Conservation (phyloP, 2,797 vertebrate species). For the Danio choprae region DNA sequence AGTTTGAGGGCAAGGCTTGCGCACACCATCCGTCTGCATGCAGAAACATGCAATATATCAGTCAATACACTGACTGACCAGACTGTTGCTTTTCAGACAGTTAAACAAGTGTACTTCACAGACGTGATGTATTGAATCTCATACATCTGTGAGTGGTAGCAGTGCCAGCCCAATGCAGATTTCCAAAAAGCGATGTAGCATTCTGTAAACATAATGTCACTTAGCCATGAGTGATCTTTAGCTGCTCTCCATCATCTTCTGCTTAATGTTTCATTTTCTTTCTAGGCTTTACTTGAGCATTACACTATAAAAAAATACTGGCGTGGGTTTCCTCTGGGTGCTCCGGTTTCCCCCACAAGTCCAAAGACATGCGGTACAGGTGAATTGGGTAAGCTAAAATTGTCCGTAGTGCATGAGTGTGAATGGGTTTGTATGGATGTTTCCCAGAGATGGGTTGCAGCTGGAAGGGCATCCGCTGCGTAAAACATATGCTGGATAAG, state of each 20-base stretch:
- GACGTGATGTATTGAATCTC: neutral
- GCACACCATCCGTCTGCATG: constrained; percentile 67
- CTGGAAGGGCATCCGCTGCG: no score
- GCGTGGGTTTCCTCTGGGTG: no score
- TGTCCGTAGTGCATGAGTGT: no score
- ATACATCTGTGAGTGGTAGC: neutral
- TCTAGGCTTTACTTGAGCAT: neutral
- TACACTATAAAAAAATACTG: no score
- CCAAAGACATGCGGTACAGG: no score
- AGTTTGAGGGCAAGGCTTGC: constrained; percentile 71
- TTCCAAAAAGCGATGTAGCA: constrained; percentile 1
- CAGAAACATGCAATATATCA: constrained; percentile 60
- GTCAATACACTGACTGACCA: constrained; percentile 24
- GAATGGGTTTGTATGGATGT: no score
- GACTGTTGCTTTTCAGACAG: constrained; percentile 1
- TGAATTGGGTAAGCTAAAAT: no score
- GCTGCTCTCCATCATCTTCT: neutral
- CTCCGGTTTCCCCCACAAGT: no score
- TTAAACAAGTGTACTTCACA: neutral
- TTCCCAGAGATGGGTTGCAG: no score
- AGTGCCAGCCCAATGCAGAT: neutral
- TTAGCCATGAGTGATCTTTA: constrained; percentile 7
- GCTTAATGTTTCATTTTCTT: constrained; percentile 20
- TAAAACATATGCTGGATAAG: no score
- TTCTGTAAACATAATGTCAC: neutral